Conservation (phyloP, 1,140 invertebrate genomes). For the Nephotettix cincticeps region DNA sequence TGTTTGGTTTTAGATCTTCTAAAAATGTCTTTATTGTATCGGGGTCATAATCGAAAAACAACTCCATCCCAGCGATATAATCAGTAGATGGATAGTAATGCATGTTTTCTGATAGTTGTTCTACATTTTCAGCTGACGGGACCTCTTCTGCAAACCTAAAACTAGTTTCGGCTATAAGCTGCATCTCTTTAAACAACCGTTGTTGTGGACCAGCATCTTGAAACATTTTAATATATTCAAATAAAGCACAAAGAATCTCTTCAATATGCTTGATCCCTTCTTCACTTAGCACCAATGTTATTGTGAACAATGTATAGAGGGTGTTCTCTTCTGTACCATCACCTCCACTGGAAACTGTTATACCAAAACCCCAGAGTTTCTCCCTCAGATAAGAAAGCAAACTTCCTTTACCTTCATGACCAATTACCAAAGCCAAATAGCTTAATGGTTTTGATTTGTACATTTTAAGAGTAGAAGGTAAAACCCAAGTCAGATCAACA, state of each 20-base stretch:
- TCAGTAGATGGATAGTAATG: conserved; percentile 74
- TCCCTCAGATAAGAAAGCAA: conserved; percentile 79
- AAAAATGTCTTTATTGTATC: conserved; percentile 67
- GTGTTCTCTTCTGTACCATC: conserved; percentile 63
- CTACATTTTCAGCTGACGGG: conserved; percentile 73
- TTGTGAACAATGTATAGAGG: conserved; percentile 59
- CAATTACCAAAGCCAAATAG: conserved; percentile 79
- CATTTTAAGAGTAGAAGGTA: conserved; percentile 69
- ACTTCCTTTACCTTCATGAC: conserved; percentile 87
- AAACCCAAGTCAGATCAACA: conserved; percentile 76
- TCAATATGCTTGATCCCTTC: conserved; percentile 71
- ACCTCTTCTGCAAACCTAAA: conserved; percentile 65
- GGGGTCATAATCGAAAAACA: conserved; percentile 79
- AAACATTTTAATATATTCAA: conserved; percentile 73
- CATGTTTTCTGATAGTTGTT: conserved; percentile 74
- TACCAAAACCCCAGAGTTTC: conserved; percentile 81
- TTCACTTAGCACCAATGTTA: conserved; percentile 76
- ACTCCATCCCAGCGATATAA: conserved; percentile 66
- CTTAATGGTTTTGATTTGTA: conserved; percentile 77
- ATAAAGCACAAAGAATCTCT: conserved; percentile 66
- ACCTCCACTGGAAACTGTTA: conserved; percentile 71
- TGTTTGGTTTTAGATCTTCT: conserved; percentile 63
- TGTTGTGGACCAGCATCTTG: conserved; percentile 59
- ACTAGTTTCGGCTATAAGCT: conserved; percentile 68
- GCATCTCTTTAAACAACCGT: conserved; percentile 72